Base-by-base conservation (phyloP, 2,888 invertebrate species). In the Prosopocoilus inquinatus region DNA sequence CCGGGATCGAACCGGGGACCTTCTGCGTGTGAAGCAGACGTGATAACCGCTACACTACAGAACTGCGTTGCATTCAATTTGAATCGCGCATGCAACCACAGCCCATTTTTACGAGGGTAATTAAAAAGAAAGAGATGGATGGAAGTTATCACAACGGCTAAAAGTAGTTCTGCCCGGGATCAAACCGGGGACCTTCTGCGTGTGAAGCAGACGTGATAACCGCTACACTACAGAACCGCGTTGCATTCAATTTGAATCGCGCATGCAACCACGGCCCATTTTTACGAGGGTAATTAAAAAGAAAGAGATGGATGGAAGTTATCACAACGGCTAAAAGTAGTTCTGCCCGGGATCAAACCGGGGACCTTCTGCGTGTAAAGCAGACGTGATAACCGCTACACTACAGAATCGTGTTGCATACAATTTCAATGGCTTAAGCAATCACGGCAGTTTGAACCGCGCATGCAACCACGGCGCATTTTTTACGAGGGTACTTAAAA, bases 1-100 rank as follows among this genome's bases (percentile, higher is more conserved):
- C 76, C 76, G 76, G 76, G 76, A 72, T 76, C 75, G 76, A 76
- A 76, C 76, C 76, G 75, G 75, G 74, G 76, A 73, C 76, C 76
- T 75, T 76, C 75, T 76, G 76, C 76, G 76, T 76, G 76, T 76
- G 73, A 76, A 75, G 76, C 76, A 76, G 75, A 76, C 75, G 76
- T 74, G 74, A 75, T 75, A 74, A 75, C 75, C 75, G 71, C 75
- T 75, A 75, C 75, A 75, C 75, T 72, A 75, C 75, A 72, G 76
- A 76, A 67, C 69, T n/a, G n/a, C n/a, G n/a, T n/a, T n/a, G n/a
- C n/a, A n/a, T n/a, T n/a, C n/a, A n/a, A n/a, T n/a, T n/a, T n/a
- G n/a, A n/a, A n/a, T n/a, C n/a, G n/a, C n/a, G n/a, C n/a, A n/a
- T n/a, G n/a, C n/a, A n/a, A n/a, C n/a, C n/a, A n/a, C n/a, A n/a